Base-by-base conservation (phyloP, 2,113 vertebrate species). In the Periophthalmus modestus region DNA sequence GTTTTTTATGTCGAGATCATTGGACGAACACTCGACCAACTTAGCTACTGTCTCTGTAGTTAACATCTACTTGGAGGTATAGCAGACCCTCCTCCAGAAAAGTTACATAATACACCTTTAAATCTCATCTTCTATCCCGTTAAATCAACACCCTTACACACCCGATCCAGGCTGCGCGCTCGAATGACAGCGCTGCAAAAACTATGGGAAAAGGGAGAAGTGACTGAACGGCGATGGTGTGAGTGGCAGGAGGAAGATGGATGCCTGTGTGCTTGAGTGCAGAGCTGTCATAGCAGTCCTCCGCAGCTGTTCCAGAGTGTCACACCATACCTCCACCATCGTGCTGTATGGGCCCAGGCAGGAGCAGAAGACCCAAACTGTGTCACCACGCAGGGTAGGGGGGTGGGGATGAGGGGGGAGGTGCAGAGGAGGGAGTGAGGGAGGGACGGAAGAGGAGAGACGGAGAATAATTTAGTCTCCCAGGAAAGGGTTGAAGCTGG, bases 221-320 rank as follows among this genome's bases (percentile, higher is more conserved):
- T 83, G 89, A 90, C 83, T 88, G 87, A 90, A 89, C 80, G 87
- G 85, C 85, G 90, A 90, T 89, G 80, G 86, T 23, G 21, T 90
- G 85, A 86, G 86, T 85, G 74, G 71, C 78, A 75, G 86, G 78
- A 85, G 66, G 84, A 89, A 87, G 89, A 91, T 90, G 89, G 86
- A 91, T 89, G 91, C 81, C 73, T 91, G 82, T 85, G 81, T 87
- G 57, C 88, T 86, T 89, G 86, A 81, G 88, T 88, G 88, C 89
- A 89, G 86, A 89, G 89, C 88, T 91, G 90, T 91, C 89, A 91
- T 82, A 87, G 88, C 87, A 88, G 88, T 87, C 89, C 87, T 88
- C 88, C 69, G 86, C 89, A 91, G 85, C 90, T 89, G 88, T 88
- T 91, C 81, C 78, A 77, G 86, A 90, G 79, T 87, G 86, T 88